Base-by-base conservation (phyloP, 2,797 vertebrate genomes). In the Gymnoscopelus microlampas region DNA sequence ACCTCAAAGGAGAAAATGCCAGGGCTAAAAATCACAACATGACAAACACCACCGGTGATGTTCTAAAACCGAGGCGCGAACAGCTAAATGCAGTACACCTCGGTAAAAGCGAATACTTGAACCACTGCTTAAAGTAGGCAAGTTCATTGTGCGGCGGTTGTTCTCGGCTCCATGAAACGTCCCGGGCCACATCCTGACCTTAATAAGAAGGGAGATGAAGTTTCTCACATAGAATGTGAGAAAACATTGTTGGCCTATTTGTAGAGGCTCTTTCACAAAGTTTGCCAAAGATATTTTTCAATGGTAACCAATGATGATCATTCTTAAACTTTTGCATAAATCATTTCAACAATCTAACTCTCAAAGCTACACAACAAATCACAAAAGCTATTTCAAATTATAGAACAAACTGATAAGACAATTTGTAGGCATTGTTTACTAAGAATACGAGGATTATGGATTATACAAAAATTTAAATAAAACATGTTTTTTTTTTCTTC, bases 1-100 rank as follows among this genome's bases (percentile, higher is more conserved):
- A 26, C 29, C 54, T 61, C 63, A 53, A 68, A 68, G 29, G 14
- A 13, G 32, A 57, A 58, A 35, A 50, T 24, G 14, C 23, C 12
- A 10, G 32, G 15, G 12, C 57, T 54, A 19, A 24, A 29, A 44
- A 32, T 24, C 26, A 1, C 29, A 89, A 85, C 81, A 86, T 0
- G 0, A 59, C 70, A 57, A 77, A 70, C 75, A n/a, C 62, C 23
- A 72, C 57, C 19, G 70, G 79, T 60, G 35, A 19, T 9, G 32
- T 60, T 71, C 54, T 49, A 19, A 19, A 19, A 19, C 19, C 19
- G 19, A 19, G 19, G 19, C 1, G 19, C 19, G 19, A 71, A 53
- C 60, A 13, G 26, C 61, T 48, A 2, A 44, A 44, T 44, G 39
- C 39, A 73, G 53, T 63, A 11, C 57, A 68, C 5, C 15, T 12